Evolutionary conservation across 2,888 invertebrate genomes (phyloP).

Genomic region (Drosophila heteroneura): DNA sequence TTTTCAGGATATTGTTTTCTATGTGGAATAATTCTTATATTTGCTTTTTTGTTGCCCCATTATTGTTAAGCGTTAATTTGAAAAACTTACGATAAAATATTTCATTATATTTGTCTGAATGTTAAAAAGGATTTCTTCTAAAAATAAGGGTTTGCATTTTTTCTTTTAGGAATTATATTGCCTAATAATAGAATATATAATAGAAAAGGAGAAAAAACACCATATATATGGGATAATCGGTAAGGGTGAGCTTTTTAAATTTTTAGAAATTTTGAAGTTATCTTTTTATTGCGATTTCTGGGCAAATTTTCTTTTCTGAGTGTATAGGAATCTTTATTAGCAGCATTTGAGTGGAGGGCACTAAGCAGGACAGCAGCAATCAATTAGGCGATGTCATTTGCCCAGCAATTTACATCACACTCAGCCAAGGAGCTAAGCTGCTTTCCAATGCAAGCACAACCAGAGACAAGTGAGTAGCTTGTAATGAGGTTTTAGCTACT

Average conservation of each 20-base stretch:
- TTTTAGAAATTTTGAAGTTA: too few species aligned
- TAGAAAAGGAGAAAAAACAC: too few species aligned
- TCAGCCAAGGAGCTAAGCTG: conserved; percentile 37
- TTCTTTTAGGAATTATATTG: too few species aligned
- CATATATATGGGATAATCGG: not conserved
- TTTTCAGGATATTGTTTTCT: too few species aligned
- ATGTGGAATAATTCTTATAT: too few species aligned
- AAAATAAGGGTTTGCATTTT: too few species aligned
- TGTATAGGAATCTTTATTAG: conserved; percentile 65
- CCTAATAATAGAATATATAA: too few species aligned
- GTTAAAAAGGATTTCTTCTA: not conserved
- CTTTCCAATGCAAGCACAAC: conserved; percentile 26
- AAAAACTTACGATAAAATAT: not conserved
- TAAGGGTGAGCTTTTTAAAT: not conserved
- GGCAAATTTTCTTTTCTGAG: not conserved
- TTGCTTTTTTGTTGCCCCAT: too few species aligned
- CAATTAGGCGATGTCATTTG: conserved; percentile 60
- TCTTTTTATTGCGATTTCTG: not conserved
- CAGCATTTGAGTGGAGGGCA: conserved; percentile 41
- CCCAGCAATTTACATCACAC: conserved; percentile 38
- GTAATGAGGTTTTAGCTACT: conserved; percentile 40
- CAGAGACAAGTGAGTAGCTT: conserved; percentile 26
- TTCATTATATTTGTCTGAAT: not conserved
- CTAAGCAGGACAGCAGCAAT: conserved; percentile 42
- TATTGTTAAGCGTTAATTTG: not conserved